Evolutionary conservation across 2,113 vertebrate species (phyloP).

Genomic region (Cettia cetti): DNA sequence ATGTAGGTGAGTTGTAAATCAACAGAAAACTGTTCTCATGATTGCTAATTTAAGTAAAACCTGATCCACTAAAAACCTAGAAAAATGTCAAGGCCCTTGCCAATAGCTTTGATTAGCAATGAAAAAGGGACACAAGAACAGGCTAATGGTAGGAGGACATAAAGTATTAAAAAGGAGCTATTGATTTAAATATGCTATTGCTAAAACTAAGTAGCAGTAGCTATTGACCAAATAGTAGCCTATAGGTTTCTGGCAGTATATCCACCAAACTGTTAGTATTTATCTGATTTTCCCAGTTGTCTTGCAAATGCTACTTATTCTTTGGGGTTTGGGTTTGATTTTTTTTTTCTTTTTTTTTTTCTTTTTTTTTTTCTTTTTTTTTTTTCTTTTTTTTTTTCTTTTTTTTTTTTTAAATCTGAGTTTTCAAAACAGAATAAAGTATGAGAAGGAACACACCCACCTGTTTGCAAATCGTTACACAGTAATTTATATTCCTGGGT

Average conservation of each 20-base stretch:
- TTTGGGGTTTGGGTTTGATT: not conserved
- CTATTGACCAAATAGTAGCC: constrained; percentile 23
- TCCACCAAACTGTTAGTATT: not conserved
- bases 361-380: not conserved
- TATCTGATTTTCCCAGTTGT: constrained; percentile 26
- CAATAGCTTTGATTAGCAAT: constrained; percentile 55
- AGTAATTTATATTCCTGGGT: not conserved
- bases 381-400: not conserved
- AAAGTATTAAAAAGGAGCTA: constrained; percentile 74
- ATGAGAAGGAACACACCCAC: not conserved
- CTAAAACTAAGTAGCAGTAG: constrained; percentile 48
- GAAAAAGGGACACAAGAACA: constrained; percentile 15
- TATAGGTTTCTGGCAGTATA: not conserved
- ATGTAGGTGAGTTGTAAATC: not conserved
- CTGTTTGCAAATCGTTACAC: not conserved
- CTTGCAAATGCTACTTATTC: constrained; percentile 41
- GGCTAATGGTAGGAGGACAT: constrained; percentile 67
- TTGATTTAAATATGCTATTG: constrained; percentile 63
- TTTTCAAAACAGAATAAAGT: constrained; percentile 31
- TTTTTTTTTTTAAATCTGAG: not conserved
- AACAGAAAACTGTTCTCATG: not conserved
- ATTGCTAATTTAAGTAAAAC: constrained; percentile 58
- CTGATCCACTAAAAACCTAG: constrained; percentile 20
- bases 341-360: not conserved
- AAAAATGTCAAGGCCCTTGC: constrained; percentile 56